Conservation (phyloP, 2,888 invertebrate genomes). For the Scrobipalpa costella region DNA sequence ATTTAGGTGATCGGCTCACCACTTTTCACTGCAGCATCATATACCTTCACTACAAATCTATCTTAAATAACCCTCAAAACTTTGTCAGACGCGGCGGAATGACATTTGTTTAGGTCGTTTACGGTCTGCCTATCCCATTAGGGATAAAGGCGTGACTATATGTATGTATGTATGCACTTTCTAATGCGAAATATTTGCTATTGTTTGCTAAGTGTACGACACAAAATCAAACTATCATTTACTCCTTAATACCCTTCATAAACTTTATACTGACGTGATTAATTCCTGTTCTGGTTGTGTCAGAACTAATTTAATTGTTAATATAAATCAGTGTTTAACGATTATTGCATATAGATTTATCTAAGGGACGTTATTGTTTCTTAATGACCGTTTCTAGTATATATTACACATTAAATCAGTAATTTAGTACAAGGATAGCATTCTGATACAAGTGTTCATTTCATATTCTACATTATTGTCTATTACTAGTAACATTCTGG, state of each 20-base stretch:
- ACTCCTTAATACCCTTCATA: background rate
- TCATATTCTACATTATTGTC: too few relatives aligned
- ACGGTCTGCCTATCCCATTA: too few relatives aligned
- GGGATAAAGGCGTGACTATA: too few relatives aligned
- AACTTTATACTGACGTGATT: constrained; percentile 44
- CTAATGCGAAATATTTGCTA: constrained; percentile 1
- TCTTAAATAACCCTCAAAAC: too few relatives aligned
- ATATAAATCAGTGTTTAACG: constrained; percentile 59
- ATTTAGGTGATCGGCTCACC: too few relatives aligned
- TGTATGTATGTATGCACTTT: too few relatives aligned
- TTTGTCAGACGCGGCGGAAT: too few relatives aligned
- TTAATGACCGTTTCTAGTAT: constrained; percentile 7
- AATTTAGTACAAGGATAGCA: background rate
- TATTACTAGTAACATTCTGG: too few relatives aligned
- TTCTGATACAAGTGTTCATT: background rate
- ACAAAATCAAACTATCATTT: background rate
- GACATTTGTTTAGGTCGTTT: too few relatives aligned
- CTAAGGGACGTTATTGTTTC: constrained; percentile 21
- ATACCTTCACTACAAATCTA: too few relatives aligned
- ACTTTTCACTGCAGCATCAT: too few relatives aligned
- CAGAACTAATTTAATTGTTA: constrained; percentile 64
- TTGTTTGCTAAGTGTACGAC: background rate
- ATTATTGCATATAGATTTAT: constrained; percentile 64
- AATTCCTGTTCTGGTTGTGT: constrained; percentile 59
- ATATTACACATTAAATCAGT: background rate